Base-by-base conservation (phyloP, 2,888 invertebrate genomes). In the Caenorhabditis sulstoni region DNA sequence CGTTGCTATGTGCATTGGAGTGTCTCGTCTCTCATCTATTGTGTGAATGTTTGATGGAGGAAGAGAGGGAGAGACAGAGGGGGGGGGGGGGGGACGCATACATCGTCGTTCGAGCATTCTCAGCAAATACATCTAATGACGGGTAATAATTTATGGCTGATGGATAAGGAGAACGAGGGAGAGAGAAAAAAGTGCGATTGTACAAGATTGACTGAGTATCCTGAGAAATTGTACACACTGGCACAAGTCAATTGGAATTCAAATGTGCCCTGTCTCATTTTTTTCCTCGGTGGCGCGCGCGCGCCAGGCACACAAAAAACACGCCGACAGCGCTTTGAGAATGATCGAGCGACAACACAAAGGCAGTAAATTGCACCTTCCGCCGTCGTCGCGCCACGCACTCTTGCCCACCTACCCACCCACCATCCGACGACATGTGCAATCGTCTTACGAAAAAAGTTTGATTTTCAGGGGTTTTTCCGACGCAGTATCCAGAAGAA, bases 401-500 rank as follows among this genome's bases (percentile, higher is more conserved):
- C 73, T 73, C 73, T 64, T 73, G 73, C 23, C 66, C n/a, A n/a
- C n/a, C n/a, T 37, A 37, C 7, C 11, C 29, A 29, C 7, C 29
- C 4, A 29, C 29, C 29, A 29, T 29, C 7, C 29, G 29, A n/a
- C n/a, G n/a, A 49, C 55, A 67, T 57, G 45, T 57, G 66, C 44
- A 47, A n/a, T n/a, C n/a, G n/a, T n/a, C n/a, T n/a, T n/a, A n/a
- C n/a, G n/a, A n/a, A n/a, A n/a, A n/a, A 65, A 9, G 20, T 18
- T 37, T 59, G 73, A 37, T 37, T 92, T 92, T 16, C 93, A 96
- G 96, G 96, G 96, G 81, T 96, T 96, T 93, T 96, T 96, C 92
- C 93, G 96, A 77, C 93, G 96, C 83, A 96, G 96, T 91, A 96
- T 97, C 90, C 96, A 96, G 92, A 96, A 96, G 91, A 96, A 96